A percentile compares a stretch with the other conserved stretches of the same genome.
phyloP scores from a whole-genome alignment of 2,888 invertebrate genomes.

The Lasioglossum malachurum region DNA sequence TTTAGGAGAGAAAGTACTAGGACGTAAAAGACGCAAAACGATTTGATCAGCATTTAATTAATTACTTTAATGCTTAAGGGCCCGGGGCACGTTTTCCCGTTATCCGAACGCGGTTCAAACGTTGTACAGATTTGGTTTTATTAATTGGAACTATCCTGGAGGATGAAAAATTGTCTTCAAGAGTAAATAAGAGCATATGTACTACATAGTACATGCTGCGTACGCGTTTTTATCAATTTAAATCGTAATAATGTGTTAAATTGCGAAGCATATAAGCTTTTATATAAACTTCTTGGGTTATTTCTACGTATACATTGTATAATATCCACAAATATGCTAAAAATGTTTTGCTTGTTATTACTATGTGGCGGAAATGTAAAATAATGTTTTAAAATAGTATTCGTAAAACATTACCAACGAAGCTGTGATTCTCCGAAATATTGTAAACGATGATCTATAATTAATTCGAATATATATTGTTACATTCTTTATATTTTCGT shows the following conservation, averaged over 20 bases:
- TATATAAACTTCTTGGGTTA: not conserved
- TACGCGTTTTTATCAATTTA: not conserved
- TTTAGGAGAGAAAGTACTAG: no score
- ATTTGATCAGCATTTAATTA: no score
- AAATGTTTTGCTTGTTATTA: not conserved
- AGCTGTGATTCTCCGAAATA: not conserved
- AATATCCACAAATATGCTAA: not conserved
- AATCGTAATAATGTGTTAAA: not conserved
- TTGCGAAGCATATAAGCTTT: not conserved
- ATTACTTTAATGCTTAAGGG: no score
- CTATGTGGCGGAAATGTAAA: not conserved
- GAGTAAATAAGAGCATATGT: no score
- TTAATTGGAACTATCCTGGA: no score
- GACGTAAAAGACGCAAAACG: no score
- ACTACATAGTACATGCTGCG: not conserved
- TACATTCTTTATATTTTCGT: not conserved
- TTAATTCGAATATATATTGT: not conserved
- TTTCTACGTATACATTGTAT: not conserved
- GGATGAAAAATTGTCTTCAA: no score
- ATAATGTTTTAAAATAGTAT: not conserved
- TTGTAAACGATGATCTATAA: not conserved
- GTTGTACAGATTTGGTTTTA: no score
- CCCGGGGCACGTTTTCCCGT: no score
- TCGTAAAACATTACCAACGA: not conserved
- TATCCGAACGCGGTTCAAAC: no score